These are phyloP conservation scores for Semnornis frantzii DNA, from an alignment of 2,113 vertebrate species.

Conservation along the genomic window DNA sequence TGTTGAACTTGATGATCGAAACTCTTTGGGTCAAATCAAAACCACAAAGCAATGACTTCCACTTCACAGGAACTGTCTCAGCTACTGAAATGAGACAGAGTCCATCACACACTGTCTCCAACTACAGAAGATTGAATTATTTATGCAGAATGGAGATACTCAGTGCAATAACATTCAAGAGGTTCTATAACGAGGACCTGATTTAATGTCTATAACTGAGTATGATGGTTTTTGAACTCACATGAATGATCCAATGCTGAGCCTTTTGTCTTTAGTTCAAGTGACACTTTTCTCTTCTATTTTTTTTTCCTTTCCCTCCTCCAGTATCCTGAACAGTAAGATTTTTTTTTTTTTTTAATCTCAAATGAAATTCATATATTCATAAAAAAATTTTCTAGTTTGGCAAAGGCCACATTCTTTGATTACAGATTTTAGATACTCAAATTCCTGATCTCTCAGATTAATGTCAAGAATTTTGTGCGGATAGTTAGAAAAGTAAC, in stretches of 20 bases:
- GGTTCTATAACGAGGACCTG: not conserved
- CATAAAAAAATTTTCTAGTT: not conserved
- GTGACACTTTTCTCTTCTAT: not conserved
- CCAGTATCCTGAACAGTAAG: not conserved
- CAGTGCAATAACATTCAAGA: not conserved
- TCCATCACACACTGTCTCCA: not conserved
- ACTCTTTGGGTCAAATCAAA: not conserved
- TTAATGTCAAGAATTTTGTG: not conserved
- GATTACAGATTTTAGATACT: not conserved
- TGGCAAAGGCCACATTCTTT: not conserved
- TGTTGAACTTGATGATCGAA: not conserved
- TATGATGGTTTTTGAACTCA: not conserved
- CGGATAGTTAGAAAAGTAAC: not conserved
- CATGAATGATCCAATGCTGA: not conserved
- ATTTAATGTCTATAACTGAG: not conserved
- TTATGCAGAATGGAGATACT: not conserved
- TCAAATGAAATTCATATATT: not conserved
- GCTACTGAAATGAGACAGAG: not conserved
- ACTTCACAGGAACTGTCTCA: not conserved
- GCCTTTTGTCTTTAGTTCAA: not conserved
- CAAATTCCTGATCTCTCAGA: not conserved
- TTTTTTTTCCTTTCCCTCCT: not conserved
- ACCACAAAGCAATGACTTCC: not conserved
- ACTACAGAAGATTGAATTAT: not conserved
- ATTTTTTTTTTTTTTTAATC: not conserved